Evolutionary conservation across 1,140 invertebrate genomes (phyloP).

Genomic region (Onthophagus taurus): DNA sequence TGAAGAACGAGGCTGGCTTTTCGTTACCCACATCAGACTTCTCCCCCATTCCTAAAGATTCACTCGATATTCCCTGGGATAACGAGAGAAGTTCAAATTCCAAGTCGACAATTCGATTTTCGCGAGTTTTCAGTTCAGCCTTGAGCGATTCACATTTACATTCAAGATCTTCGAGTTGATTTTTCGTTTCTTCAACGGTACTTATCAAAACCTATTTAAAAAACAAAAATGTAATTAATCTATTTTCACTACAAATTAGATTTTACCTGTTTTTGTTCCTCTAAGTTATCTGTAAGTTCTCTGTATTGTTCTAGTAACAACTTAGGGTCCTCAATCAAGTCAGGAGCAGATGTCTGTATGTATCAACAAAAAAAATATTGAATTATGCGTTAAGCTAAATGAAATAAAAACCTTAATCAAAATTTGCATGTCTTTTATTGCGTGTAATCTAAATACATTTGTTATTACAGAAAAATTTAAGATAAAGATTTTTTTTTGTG

Average conservation of each 20-base stretch:
- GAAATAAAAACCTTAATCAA: conserved; percentile 24
- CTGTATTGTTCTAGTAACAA: conserved; percentile 30
- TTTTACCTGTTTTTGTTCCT: conserved; percentile 32
- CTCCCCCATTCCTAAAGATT: conserved; percentile 15
- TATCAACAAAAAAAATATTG: not conserved
- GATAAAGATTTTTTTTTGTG: conserved; percentile 17
- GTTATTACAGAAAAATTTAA: conserved; percentile 2
- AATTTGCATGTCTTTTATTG: conserved; percentile 29
- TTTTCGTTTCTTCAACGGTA: conserved; percentile 31
- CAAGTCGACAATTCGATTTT: conserved; percentile 32
- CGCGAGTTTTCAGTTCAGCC: conserved; percentile 27
- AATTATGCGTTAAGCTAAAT: not conserved
- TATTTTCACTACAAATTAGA: not conserved
- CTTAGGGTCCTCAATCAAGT: conserved; percentile 14
- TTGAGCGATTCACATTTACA: conserved; percentile 24
- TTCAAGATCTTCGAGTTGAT: conserved; percentile 27
- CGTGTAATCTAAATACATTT: conserved; percentile 6
- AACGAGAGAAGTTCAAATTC: conserved; percentile 28
- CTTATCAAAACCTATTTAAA: conserved; percentile 28
- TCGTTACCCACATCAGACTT: conserved; percentile 24
- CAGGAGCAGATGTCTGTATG: conserved; percentile 22
- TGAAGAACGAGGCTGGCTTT: conserved; percentile 22
- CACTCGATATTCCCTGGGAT: conserved; percentile 8
- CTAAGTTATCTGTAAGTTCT: conserved; percentile 26
- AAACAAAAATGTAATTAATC: conserved; percentile 3